Evolutionary conservation across 64 coral and sea anemone species (phyloP), one percentile per base, ranked within the genome.

Genomic region (Montipora cactus): DNA sequence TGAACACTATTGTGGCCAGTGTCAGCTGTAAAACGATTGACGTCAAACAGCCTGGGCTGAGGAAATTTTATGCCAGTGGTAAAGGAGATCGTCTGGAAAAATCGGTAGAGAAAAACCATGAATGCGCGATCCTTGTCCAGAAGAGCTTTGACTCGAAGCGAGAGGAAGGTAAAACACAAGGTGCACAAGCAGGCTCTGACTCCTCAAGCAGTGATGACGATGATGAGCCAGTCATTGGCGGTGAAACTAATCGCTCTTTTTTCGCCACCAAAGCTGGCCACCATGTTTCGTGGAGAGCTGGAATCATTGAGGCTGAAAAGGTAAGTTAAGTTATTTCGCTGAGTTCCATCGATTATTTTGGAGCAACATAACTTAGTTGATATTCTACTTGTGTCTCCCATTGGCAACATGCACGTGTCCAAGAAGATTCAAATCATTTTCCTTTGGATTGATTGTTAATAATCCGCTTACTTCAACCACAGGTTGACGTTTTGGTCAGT

Each of bases 31-130:
- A 76, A 2, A 58, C 7, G 21, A 45, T 86, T 18, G 46, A 77
- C 7, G 52, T 86, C 23, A n/a, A 83, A 22, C 90, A 92, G 28
- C 80, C 90, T 47, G 90, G 90, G n/a, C 51, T 92, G 7, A 14
- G 37, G 0, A 92, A 86, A 22, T 86, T n/a, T 5, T 92, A 84
- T 76, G 1, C 50, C 1, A 76, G 72, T 73, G 90, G 79, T 66
- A 75, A 76, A 75, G 90, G 81, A 46, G 52, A 83, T 51, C 74
- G 8, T 15, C 70, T 92, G 4, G 51, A 77, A 7, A 92, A 67
- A 11, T 84, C 90, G 3, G 55, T 92, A 5, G 90, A 92, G 49
- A 49, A 77, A 44, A 69, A 92, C 74, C 52, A 84, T 69, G 67
- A 57, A 8, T 92, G 90, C 22, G 47, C 11, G 10, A 86, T 92